Base-by-base conservation (phyloP, 2,113 vertebrate species). In the Oryzias woworae region DNA sequence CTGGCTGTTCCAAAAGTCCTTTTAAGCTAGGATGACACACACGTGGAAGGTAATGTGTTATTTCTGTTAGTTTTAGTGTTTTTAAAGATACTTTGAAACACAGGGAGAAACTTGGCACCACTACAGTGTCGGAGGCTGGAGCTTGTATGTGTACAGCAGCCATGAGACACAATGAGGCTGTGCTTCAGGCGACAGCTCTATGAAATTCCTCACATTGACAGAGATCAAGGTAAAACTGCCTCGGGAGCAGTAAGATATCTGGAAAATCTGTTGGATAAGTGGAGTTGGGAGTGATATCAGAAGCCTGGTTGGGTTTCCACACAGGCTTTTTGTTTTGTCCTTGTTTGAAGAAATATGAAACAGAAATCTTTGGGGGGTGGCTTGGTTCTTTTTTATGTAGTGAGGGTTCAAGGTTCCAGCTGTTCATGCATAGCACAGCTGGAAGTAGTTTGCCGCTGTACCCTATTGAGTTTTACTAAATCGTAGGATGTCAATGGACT, bases 141-240 rank as follows among this genome's bases (percentile, higher is more conserved):
- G 61, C 70, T 83, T 57, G 56, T 28, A 59, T 55, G 61, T 58
- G 62, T 48, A 51, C 45, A 54, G 54, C 66, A 79, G 66, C 55
- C 66, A 63, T 62, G 28, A 66, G 61, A 50, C 45, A 63, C 71
- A 28, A 28, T 64, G 36, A 36, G 36, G 53, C 63, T 74, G 42
- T 16, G 67, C 86, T 79, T 55, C 50, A 69, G 81, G 86, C 79
- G 62, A 16, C 61, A 42, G 7, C 59, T 73, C 31, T 26, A 53
- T 60, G 50, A 73, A 59, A 76, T 59, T 79, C 57, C 51, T 47
- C 66, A 69, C 51, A 65, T 53, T 75, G 58, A 64, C 73, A 58
- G 65, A 71, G 73, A 69, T 80, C 62, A 79, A 73, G 73, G 80
- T 77, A 53, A 72, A 66, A 50, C 52, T 14, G 66, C 68, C 46